phyloP scores from a whole-genome alignment of 2,888 invertebrate genomes.

The Odontothrips loti region DNA sequence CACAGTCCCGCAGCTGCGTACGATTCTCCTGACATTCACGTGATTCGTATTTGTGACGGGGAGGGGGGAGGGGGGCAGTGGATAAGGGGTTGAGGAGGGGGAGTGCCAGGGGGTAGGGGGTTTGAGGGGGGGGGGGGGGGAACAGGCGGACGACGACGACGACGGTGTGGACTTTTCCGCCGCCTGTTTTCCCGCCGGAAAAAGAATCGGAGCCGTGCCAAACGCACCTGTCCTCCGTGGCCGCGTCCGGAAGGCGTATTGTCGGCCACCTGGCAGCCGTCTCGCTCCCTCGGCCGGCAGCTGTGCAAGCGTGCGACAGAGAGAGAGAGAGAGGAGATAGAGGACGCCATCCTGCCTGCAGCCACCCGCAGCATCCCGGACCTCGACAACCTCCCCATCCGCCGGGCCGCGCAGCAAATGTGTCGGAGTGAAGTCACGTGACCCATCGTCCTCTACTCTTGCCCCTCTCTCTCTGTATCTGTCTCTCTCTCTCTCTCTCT shows the following conservation, averaged over 20 bases:
- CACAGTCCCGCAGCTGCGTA: no score
- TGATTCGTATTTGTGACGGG: background rate
- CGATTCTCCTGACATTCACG: no score
- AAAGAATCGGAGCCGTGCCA: constrained; percentile 17
- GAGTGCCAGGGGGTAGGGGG: background rate
- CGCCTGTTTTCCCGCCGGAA: background rate
- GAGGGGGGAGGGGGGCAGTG: background rate
- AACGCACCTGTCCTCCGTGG: background rate
- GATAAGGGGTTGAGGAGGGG: background rate
- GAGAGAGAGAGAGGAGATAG: background rate
- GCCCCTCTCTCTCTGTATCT: no score
- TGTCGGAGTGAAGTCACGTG: no score
- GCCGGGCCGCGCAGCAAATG: no score
- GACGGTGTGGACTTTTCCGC: background rate
- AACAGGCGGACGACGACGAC: no score
- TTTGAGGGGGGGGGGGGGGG: background rate
- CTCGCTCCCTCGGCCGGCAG: background rate
- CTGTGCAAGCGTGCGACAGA: background rate
- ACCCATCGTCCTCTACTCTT: no score
- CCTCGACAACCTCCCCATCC: no score
- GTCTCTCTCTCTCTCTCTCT: no score
- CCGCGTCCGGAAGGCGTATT: background rate
- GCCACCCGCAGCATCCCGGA: no score
- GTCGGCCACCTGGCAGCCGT: background rate
- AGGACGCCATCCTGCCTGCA: background rate